A percentile compares a stretch with the other conserved stretches of the same genome.
phyloP scores from a whole-genome alignment of 1,140 invertebrate genomes.

The Drosophila kanapiae region DNA sequence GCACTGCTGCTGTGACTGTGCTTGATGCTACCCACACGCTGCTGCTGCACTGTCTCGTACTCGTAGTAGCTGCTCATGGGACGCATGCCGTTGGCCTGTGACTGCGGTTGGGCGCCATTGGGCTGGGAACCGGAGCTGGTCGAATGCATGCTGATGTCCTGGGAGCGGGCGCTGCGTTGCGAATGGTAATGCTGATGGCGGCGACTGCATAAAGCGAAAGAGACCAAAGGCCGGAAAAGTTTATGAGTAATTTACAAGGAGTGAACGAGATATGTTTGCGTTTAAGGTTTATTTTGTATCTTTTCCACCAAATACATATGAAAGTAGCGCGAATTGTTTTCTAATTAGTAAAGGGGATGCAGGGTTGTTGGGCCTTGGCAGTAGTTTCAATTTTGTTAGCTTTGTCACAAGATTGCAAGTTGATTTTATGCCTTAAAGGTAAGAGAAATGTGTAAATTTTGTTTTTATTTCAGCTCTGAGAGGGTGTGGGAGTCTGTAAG shows the following conservation, averaged over 20 bases:
- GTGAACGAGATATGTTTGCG: not conserved
- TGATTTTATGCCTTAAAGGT: too few species aligned
- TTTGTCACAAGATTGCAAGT: too few species aligned
- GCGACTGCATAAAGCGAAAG: slow-evolving; percentile 85
- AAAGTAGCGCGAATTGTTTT: not conserved
- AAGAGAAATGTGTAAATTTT: too few species aligned
- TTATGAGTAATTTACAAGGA: slow-evolving; percentile 13
- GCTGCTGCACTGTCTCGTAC: slow-evolving; percentile 91
- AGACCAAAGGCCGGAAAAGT: slow-evolving; percentile 15
- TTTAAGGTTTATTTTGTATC: not conserved
- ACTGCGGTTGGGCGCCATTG: slow-evolving; percentile 23
- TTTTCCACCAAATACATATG: not conserved
- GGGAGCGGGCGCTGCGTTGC: slow-evolving; percentile 89
- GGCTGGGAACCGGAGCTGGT: slow-evolving; percentile 47
- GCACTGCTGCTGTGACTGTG: slow-evolving; percentile 67
- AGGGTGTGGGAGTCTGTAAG: not conserved
- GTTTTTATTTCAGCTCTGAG: too few species aligned
- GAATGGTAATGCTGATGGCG: slow-evolving; percentile 91
- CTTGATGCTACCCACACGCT: slow-evolving; percentile 84
- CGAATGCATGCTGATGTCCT: slow-evolving; percentile 85
- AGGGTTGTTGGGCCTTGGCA: not conserved
- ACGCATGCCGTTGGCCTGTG: slow-evolving; percentile 75
- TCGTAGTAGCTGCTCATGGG: slow-evolving; percentile 93
- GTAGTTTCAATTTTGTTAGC: not conserved
- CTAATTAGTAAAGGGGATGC: not conserved